Evolutionary conservation across 2,797 vertebrate species (phyloP), one percentile per base, ranked within the genome.

Genomic region (Apodemus agrarius): DNA sequence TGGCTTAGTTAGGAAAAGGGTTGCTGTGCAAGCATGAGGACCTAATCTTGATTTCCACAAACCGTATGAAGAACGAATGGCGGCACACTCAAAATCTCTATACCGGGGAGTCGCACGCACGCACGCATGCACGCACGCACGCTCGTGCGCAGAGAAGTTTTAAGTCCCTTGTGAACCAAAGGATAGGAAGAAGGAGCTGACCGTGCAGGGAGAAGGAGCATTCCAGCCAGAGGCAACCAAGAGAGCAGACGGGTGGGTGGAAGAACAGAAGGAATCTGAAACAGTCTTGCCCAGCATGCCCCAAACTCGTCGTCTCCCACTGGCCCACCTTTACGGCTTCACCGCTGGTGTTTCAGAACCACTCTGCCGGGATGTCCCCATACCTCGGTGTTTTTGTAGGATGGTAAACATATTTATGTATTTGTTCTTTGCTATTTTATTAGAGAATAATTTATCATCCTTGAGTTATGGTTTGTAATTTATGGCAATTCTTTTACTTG

Each of bases 381-480:
- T 43, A 61, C 69, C 40, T 1, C 24, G 6, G 34, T 80, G 2
- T 52, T 49, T 85, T 31, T 14, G 0, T 59, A 40, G 46, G 43
- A 59, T 10, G 24, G 75, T 52, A 13, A 65, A 79, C 10, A 21
- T 81, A 34, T 96, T 75, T 91, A 40, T 83, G 31, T 22, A 61
- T 93, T 92, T 90, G 88, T 12, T 91, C 24, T 94, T 82, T 92
- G 34, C n/a, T 59, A 29, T 93, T 75, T 87, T 82, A 80, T 34
- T 74, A n/a, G 80, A 37, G 65, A 29, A 19, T 63, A 72, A 52
- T 84, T 90, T 86, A 10, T 49, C 57, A 76, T 79, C 61, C 75
- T 91, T 89, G 57, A 85, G 9, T 90, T 92, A 75, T 29, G 78
- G 65, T 74, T 79, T 75, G 46, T 88, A 57, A 61, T 90, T 95